Percentiles rank a stretch among this genome's conserved stretches.
Conservation (phyloP, 2,888 invertebrate genomes). For the Lithophane semibrunnea region DNA sequence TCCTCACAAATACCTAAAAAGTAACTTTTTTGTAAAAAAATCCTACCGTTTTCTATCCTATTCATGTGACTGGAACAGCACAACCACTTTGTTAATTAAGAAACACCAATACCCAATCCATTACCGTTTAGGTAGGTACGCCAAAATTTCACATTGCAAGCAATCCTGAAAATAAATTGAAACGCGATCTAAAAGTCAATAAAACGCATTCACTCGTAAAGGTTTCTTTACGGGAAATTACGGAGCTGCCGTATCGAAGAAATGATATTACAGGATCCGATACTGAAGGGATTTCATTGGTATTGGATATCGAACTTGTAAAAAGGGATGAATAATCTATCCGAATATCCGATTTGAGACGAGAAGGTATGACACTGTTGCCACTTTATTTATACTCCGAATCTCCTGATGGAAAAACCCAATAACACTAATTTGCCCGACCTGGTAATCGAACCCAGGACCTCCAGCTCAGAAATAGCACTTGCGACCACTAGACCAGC, state of each 20-base stretch:
- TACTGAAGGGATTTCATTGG: slow-evolving; percentile 19
- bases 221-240: slow-evolving; percentile 44
- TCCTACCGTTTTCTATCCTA: not conserved
- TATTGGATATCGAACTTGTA: slow-evolving; percentile 12
- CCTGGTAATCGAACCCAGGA: too few species aligned
- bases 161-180: slow-evolving; percentile 25
- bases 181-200: slow-evolving; percentile 43
- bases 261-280: slow-evolving; percentile 26
- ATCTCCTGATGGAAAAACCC: too few species aligned
- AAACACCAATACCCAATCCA: slow-evolving; percentile 32
- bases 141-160: slow-evolving; percentile 21
- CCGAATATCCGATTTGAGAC: not conserved
- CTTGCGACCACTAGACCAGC: too few species aligned
- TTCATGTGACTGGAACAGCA: not conserved
- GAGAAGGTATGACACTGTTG: not conserved
- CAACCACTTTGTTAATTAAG: slow-evolving; percentile 10
- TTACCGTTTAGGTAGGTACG: not conserved
- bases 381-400: not conserved
- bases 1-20: too few species aligned
- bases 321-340: slow-evolving; percentile 21
- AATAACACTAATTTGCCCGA: too few species aligned
- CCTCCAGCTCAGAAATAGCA: too few species aligned
- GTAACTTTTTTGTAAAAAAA: not conserved
- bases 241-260: not conserved
- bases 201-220: slow-evolving; percentile 49